Percentiles rank a stretch among this genome's conserved stretches.
Evolutionary conservation across 64 coral and sea anemone genomes (phyloP).

Genomic region (Acropora yongei): DNA sequence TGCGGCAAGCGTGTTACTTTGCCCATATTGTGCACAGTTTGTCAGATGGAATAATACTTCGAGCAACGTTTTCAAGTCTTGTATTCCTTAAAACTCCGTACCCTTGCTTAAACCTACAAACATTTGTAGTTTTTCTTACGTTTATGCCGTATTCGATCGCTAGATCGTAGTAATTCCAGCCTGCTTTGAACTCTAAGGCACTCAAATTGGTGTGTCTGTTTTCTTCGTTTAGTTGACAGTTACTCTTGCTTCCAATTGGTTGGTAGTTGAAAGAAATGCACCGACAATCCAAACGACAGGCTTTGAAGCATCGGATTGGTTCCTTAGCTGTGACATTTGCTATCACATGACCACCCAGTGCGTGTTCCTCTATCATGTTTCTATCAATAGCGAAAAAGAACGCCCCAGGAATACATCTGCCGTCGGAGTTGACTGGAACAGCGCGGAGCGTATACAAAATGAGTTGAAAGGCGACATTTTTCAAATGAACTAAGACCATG

Average conservation of each 20-base stretch:
- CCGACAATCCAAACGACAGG: neutral
- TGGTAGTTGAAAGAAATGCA: constrained; percentile 13
- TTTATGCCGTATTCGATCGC: neutral
- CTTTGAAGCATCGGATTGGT: neutral
- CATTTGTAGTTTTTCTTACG: neutral
- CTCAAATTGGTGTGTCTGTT: constrained; percentile 2
- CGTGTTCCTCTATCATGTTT: constrained; percentile 4
- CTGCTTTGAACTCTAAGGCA: neutral
- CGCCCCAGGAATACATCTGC: neutral
- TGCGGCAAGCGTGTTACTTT: too few species aligned
- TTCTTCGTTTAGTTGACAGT: constrained; percentile 20
- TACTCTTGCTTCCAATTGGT: neutral
- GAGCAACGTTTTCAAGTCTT: too few species aligned
- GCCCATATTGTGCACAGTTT: too few species aligned
- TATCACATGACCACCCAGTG: neutral
- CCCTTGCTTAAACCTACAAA: too few species aligned
- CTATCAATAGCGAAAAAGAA: constrained; percentile 8
- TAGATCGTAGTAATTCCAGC: constrained; percentile 13
- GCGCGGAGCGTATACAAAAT: neutral
- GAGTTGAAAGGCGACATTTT: neutral
- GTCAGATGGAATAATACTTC: too few species aligned
- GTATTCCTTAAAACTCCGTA: too few species aligned
- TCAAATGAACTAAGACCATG: neutral
- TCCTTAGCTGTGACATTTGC: neutral
- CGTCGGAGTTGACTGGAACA: too few species aligned